Percentiles rank a stretch among this genome's conserved stretches.
phyloP scores from a whole-genome alignment of 2,113 vertebrate genomes.

The Bettongia penicillata region DNA sequence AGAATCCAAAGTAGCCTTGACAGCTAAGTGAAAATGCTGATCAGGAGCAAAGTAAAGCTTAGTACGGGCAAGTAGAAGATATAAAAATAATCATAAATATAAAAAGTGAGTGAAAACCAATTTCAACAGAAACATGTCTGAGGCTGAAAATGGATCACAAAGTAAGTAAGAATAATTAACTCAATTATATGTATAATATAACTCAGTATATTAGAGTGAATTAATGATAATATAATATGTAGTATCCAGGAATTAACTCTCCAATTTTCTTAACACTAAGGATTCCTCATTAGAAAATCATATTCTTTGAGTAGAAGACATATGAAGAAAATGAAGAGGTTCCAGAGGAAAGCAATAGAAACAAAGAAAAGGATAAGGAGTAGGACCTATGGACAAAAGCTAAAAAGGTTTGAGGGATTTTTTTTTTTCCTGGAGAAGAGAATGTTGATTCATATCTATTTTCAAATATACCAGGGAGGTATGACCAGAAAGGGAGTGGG shows the following conservation, averaged over 20 bases:
- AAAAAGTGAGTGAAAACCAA: neutral
- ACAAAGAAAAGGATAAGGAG: neutral
- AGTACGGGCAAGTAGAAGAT: neutral
- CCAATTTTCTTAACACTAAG: neutral
- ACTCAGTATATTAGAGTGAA: neutral
- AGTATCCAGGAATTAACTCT: neutral
- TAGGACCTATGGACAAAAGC: neutral
- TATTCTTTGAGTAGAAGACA: neutral
- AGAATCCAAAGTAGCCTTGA: neutral
- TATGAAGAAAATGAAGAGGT: neutral
- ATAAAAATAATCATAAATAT: neutral
- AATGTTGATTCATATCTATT: neutral
- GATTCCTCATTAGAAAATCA: neutral
- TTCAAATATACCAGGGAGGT: neutral
- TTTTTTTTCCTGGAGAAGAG: neutral
- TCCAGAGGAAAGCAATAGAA: neutral
- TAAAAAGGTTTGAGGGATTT: neutral
- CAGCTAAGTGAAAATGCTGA: neutral
- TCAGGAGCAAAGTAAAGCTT: neutral
- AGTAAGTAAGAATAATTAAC: neutral
- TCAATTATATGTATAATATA: neutral
- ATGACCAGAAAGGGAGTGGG: neutral
- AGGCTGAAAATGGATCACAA: neutral
- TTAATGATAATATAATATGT: neutral
- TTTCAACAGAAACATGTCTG: neutral